These are phyloP conservation scores for Orchesellides sinensis DNA, from an alignment of 2,888 invertebrate species.

Conservation along the genomic window DNA sequence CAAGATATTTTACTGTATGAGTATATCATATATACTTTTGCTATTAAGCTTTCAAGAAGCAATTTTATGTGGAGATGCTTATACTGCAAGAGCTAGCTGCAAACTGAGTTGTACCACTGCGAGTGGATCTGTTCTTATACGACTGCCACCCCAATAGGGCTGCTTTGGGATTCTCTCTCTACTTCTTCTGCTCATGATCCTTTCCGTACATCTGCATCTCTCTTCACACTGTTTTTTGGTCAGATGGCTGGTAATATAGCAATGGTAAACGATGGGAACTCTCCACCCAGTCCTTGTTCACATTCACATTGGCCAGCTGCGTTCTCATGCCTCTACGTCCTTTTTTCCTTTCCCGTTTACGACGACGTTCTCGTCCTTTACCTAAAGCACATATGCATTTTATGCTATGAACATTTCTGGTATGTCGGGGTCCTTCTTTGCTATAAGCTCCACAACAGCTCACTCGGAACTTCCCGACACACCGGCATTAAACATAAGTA, in stretches of 20 bases:
- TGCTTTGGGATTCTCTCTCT: too few species aligned
- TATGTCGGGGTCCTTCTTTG: neutral
- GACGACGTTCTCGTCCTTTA: too few species aligned
- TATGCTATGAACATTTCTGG: neutral
- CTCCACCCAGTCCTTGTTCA: constrained; percentile 58
- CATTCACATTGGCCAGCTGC: constrained; percentile 69
- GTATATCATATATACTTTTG: neutral
- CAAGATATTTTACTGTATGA: neutral
- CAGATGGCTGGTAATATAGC: neutral
- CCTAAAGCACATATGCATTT: too few species aligned
- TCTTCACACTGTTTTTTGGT: neutral
- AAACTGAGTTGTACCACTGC: neutral
- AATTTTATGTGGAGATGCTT: neutral
- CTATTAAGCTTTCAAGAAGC: neutral
- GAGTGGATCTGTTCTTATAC: neutral
- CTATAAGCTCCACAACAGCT: too few species aligned
- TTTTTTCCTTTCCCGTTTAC: neutral
- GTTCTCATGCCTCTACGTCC: constrained; percentile 57
- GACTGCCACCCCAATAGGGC: neutral
- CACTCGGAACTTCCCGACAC: neutral
- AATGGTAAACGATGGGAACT: constrained; percentile 53
- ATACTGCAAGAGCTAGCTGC: constrained; percentile 6
- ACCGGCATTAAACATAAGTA: neutral
- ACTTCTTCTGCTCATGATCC: constrained; percentile 11
- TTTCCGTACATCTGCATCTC: neutral